Evolutionary conservation across 1,140 invertebrate species (phyloP).

Genomic region (Papilio glaucus): DNA sequence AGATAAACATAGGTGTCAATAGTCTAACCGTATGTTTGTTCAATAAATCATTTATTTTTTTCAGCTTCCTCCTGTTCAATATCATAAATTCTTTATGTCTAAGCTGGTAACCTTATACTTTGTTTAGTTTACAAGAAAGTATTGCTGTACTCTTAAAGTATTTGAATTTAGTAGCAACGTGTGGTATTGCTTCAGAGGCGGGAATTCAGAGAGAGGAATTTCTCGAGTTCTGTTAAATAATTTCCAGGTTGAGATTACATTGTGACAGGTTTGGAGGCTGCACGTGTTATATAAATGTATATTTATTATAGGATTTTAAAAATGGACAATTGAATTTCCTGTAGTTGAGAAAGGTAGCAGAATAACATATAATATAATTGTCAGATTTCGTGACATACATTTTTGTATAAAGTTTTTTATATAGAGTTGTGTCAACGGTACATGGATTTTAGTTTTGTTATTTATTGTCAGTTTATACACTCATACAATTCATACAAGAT

Average conservation of each 20-base stretch:
- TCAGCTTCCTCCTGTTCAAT: background rate
- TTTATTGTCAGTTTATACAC: too few relatives aligned
- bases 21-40: too few relatives aligned
- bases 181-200: constrained; percentile 12
- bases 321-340: constrained; percentile 15
- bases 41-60: too few relatives aligned
- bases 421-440: too few relatives aligned
- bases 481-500: too few relatives aligned
- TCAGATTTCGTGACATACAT: too few relatives aligned
- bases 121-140: constrained; percentile 1
- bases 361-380: too few relatives aligned
- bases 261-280: constrained; percentile 9
- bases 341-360: too few relatives aligned
- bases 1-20: too few relatives aligned
- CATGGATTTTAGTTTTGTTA: too few relatives aligned
- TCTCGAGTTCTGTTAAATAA: constrained; percentile 15
- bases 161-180: constrained; percentile 4
- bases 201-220: constrained; percentile 9
- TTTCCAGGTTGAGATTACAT: constrained; percentile 22
- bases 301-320: background rate
- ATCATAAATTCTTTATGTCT: background rate
- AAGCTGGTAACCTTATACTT: background rate
- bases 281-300: constrained; percentile 2
- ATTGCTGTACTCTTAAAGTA: constrained; percentile 22
- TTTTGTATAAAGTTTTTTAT: too few relatives aligned